phyloP scores from a whole-genome alignment of 1,140 invertebrate species.

The Drosophila ercepeae region DNA sequence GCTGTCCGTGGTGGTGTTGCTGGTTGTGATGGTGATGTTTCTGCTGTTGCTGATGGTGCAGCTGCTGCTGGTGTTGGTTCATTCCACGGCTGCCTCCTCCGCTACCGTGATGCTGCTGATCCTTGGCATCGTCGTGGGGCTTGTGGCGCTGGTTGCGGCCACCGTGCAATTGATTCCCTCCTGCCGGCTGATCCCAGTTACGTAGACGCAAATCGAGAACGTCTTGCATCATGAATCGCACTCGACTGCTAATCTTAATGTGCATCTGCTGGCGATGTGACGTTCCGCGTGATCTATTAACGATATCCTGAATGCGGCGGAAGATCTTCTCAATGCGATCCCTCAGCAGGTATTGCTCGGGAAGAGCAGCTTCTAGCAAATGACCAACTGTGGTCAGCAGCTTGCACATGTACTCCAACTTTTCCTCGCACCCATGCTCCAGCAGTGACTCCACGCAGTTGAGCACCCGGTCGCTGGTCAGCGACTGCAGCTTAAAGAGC shows the following conservation, averaged over 20 bases:
- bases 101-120: slow-evolving; percentile 41
- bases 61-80: slow-evolving; percentile 28
- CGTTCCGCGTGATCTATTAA: slow-evolving; percentile 59
- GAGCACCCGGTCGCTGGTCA: slow-evolving; percentile 95
- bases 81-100: slow-evolving; percentile 9
- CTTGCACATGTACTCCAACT: slow-evolving; percentile 96
- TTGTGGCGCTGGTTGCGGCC: slow-evolving; percentile 51
- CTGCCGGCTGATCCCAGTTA: slow-evolving; percentile 87
- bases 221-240: slow-evolving; percentile 91
- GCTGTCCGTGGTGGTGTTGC: slow-evolving; percentile 22
- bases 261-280: slow-evolving; percentile 38
- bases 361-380: slow-evolving; percentile 73
- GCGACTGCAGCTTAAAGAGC: slow-evolving; percentile 96
- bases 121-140: slow-evolving; percentile 45
- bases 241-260: slow-evolving; percentile 75
- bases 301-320: slow-evolving; percentile 74
- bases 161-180: slow-evolving; percentile 8
- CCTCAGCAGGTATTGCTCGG: slow-evolving; percentile 58
- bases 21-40: slow-evolving; percentile 51
- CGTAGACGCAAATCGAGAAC: slow-evolving; percentile 93
- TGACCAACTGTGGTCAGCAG: slow-evolving; percentile 96
- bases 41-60: slow-evolving; percentile 38
- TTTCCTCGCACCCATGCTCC: slow-evolving; percentile 92
- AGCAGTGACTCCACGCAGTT: slow-evolving; percentile 92
- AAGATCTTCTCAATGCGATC: slow-evolving; percentile 75